Conservation (phyloP, 2,888 invertebrate genomes). For the Agrilus mali region DNA sequence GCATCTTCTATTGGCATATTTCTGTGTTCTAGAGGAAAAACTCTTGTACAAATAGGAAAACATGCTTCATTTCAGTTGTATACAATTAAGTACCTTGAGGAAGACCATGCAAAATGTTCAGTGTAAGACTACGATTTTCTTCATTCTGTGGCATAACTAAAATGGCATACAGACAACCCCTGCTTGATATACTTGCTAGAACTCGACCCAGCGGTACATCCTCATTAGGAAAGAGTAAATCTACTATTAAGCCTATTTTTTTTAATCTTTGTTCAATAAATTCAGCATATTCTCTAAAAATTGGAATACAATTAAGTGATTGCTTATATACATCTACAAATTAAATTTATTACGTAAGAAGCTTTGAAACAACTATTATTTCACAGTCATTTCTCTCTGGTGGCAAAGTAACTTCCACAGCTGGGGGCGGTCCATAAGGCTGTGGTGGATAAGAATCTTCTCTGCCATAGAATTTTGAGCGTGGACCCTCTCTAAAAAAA, state of each 20-base stretch:
- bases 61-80: too few relatives aligned
- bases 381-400: constrained; percentile 74
- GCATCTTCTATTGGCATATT: constrained; percentile 95
- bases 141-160: constrained; percentile 78
- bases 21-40: constrained; percentile 63
- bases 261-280: constrained; percentile 73
- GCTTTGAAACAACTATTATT: constrained; percentile 75
- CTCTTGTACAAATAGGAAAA: neutral
- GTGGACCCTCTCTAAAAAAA: constrained; percentile 8
- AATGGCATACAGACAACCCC: constrained; percentile 84
- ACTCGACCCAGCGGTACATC: constrained; percentile 70
- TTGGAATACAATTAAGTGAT: constrained; percentile 2
- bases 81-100: constrained; percentile 57
- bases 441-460: constrained; percentile 29
- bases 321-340: neutral
- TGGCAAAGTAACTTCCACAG: constrained; percentile 23
- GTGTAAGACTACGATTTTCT: constrained; percentile 71
- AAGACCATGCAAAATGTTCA: constrained; percentile 81
- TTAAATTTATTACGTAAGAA: constrained; percentile 53
- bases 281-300: constrained; percentile 69
- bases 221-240: constrained; percentile 83
- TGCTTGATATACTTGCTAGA: constrained; percentile 73
- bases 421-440: constrained; percentile 19
- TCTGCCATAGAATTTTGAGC: constrained; percentile 22
- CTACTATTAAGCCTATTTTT: constrained; percentile 65